These are phyloP conservation scores for Spodoptera littoralis DNA, from an alignment of 2,888 invertebrate genomes.

Conservation along the genomic window DNA sequence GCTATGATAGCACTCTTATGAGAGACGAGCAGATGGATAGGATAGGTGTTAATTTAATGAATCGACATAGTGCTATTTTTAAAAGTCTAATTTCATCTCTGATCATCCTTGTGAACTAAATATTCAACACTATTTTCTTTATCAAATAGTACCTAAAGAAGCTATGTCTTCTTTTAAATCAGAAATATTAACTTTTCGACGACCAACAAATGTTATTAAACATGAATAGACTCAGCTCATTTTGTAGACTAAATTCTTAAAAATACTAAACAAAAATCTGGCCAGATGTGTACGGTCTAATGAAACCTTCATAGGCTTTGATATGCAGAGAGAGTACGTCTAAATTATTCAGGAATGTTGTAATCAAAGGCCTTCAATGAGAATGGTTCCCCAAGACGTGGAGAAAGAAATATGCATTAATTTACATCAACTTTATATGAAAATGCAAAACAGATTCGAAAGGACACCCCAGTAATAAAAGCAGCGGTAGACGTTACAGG, in stretches of 20 bases:
- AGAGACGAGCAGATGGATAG: no score
- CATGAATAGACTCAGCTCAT: neutral
- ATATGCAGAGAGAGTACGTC: slow-evolving; percentile 61
- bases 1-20: no score
- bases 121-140: no score
- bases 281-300: slow-evolving; percentile 43
- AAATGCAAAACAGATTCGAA: slow-evolving; percentile 44
- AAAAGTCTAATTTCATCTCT: no score
- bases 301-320: slow-evolving; percentile 61
- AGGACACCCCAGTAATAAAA: slow-evolving; percentile 54
- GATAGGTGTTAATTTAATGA: no score
- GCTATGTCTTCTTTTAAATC: no score
- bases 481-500: slow-evolving; percentile 44
- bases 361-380: slow-evolving; percentile 49
- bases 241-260: slow-evolving; percentile 3
- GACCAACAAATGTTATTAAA: no score
- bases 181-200: no score
- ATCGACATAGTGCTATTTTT: no score
- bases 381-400: slow-evolving; percentile 34
- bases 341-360: slow-evolving; percentile 58
- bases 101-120: no score
- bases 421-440: slow-evolving; percentile 42
- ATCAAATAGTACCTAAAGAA: no score
- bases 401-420: slow-evolving; percentile 48
- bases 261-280: slow-evolving; percentile 30